Conservation (phyloP, 2,797 vertebrate species). For the Propithecus deckenii region DNA sequence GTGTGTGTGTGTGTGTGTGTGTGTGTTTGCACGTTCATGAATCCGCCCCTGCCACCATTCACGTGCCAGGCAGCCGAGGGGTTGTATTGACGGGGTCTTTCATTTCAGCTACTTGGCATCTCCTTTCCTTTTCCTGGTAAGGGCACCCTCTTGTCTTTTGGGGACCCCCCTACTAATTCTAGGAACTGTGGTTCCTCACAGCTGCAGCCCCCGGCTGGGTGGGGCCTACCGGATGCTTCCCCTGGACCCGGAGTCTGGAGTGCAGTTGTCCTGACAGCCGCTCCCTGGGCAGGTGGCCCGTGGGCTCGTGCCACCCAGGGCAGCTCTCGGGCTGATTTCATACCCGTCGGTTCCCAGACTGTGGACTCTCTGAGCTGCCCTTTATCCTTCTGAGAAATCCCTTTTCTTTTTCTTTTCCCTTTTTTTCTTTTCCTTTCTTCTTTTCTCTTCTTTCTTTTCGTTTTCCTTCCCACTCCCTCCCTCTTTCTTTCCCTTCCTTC, state of each 20-base stretch:
- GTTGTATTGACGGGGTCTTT: neutral
- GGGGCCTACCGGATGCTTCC: neutral
- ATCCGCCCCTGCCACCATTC: neutral
- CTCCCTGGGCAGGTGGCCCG: accelerated
- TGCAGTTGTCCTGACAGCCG: neutral
- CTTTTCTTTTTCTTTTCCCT: neutral
- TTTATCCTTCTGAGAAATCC: neutral
- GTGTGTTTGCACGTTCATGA: neutral
- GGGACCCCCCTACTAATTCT: neutral
- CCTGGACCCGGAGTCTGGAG: neutral
- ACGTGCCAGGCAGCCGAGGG: neutral
- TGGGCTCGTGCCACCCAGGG: neutral
- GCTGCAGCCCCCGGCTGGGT: neutral
- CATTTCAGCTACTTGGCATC: neutral
- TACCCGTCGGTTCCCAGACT: neutral
- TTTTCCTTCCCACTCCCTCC: neutral
- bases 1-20: too few relatives aligned
- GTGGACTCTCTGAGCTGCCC: neutral
- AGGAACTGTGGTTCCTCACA: neutral
- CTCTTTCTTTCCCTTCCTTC: neutral
- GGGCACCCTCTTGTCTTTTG: neutral
- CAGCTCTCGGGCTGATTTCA: neutral
- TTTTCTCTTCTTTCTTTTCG: neutral
- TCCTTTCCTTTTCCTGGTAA: neutral
- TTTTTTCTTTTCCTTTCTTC: neutral